Conservation (phyloP, 2,888 invertebrate genomes). For the Synergus gifuensis region DNA sequence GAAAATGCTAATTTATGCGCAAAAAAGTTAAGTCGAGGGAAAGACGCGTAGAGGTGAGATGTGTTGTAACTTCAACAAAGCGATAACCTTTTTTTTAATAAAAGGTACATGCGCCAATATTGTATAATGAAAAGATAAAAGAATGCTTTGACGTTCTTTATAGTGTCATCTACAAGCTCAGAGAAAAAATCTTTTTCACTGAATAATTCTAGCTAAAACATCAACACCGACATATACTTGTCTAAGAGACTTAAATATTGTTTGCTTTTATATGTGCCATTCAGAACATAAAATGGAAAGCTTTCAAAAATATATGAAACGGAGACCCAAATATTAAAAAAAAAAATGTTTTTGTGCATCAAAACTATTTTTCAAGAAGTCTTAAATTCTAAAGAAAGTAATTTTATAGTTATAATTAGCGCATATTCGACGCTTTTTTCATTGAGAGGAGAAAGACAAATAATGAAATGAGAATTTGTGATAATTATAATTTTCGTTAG, state of each 20-base stretch:
- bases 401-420: neutral
- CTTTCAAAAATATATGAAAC: neutral
- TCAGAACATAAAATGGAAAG: neutral
- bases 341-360: too few relatives aligned
- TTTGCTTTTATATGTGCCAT: neutral
- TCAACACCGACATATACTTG: neutral
- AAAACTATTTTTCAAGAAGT: too few relatives aligned
- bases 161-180: neutral
- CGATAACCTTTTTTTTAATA: slow-evolving; percentile 6
- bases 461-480: neutral
- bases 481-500: neutral
- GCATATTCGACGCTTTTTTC: too few relatives aligned
- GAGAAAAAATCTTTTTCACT: neutral
- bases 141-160: neutral
- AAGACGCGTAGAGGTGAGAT: slow-evolving; percentile 17
- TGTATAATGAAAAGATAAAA: neutral
- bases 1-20: slow-evolving; percentile 67
- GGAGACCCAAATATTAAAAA: too few relatives aligned
- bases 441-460: neutral
- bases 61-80: slow-evolving; percentile 21
- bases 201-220: neutral
- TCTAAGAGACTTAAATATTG: too few relatives aligned
- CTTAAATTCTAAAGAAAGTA: too few relatives aligned
- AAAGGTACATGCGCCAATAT: neutral
- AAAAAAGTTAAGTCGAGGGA: slow-evolving; percentile 50